Conservation (phyloP, 2,888 invertebrate genomes). For the Cerceris ruficornis region DNA sequence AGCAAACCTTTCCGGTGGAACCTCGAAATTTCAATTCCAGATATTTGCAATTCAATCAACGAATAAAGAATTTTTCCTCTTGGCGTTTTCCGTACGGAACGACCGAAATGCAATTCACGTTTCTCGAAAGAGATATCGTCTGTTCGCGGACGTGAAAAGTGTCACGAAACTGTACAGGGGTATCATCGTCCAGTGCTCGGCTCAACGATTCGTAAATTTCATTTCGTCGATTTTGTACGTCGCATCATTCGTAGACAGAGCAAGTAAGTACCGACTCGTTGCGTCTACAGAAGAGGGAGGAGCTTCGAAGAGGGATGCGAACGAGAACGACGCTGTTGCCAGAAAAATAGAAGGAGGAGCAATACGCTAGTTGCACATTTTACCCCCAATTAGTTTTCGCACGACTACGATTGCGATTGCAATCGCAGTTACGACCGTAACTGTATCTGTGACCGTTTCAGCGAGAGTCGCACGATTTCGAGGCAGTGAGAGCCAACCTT, state of each 20-base stretch:
- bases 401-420: too few species aligned
- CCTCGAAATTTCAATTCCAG: too few species aligned
- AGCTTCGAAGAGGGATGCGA: too few species aligned
- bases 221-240: constrained; percentile 62
- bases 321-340: too few species aligned
- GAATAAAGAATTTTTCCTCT: too few species aligned
- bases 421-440: too few species aligned
- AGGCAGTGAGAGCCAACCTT: constrained; percentile 28
- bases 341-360: too few species aligned
- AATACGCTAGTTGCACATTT: constrained; percentile 44
- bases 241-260: too few species aligned
- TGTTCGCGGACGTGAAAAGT: constrained; percentile 31
- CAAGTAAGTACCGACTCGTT: too few species aligned
- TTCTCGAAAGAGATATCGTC: constrained; percentile 3
- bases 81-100: background rate
- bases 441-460: constrained; percentile 5
- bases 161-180: constrained; percentile 51
- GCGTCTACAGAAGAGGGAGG: too few species aligned
- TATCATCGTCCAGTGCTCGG: constrained; percentile 61
- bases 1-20: too few species aligned
- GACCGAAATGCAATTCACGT: background rate
- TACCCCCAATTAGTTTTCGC: constrained; percentile 34
- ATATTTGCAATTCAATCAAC: background rate
- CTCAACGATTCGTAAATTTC: constrained; percentile 70
- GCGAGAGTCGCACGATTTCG: constrained; percentile 8